Conservation (phyloP, 2,797 vertebrate species). For the Lithobates sylvaticus region DNA sequence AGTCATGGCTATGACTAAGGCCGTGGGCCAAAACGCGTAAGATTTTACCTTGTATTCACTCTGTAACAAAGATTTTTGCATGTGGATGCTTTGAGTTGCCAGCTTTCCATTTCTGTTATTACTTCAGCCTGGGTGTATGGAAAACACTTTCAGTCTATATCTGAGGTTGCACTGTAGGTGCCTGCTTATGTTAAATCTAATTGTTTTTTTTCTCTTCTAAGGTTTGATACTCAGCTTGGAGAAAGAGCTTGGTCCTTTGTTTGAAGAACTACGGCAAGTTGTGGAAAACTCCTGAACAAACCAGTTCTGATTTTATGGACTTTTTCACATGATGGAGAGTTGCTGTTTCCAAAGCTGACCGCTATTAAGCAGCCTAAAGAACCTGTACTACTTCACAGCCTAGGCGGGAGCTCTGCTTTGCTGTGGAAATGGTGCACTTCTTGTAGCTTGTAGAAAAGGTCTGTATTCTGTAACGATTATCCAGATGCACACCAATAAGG, state of each 20-base stretch:
- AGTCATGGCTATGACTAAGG: too few species aligned
- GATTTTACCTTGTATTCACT: too few species aligned
- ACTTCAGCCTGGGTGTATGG: too few species aligned
- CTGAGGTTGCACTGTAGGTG: background rate
- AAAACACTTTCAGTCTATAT: too few species aligned
- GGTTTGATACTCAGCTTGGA: constrained; percentile 95
- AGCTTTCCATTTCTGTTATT: too few species aligned
- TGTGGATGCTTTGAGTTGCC: too few species aligned
- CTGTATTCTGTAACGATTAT: background rate
- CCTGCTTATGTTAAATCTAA: background rate
- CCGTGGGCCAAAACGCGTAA: too few species aligned
- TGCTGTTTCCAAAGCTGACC: background rate
- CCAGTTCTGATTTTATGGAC: background rate
- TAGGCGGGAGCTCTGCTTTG: background rate
- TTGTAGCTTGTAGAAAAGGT: background rate
- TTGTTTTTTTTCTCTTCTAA: constrained; percentile 68
- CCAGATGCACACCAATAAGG: background rate
- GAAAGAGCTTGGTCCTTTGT: constrained; percentile 91
- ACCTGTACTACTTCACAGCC: background rate
- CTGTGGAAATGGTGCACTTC: background rate
- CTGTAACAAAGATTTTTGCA: too few species aligned
- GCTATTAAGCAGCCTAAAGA: background rate
- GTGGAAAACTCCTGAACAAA: constrained; percentile 88
- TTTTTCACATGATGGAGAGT: constrained; percentile 3
- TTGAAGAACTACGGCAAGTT: constrained; percentile 93